Conservation (phyloP, 2,888 invertebrate genomes). For the Nomada flava region DNA sequence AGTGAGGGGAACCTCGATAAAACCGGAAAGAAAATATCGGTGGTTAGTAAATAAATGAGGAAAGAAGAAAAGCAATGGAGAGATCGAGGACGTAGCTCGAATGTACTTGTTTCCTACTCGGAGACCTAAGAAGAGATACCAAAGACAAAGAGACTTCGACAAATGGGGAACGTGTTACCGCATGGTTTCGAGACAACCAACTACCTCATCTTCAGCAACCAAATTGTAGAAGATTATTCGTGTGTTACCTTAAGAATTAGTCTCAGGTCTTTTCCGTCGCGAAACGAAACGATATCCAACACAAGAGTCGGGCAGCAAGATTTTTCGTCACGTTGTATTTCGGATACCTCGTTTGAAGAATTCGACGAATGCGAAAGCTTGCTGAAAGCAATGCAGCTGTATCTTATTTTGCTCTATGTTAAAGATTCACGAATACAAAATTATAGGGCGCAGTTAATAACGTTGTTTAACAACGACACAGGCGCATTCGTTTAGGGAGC, state of each 20-base stretch:
- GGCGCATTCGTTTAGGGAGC: neutral
- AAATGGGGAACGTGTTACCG: constrained; percentile 28
- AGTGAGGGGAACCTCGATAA: constrained; percentile 64
- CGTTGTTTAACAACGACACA: neutral
- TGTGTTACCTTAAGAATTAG: constrained; percentile 44
- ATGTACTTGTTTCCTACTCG: neutral
- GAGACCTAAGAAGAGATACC: constrained; percentile 47
- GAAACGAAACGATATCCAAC: neutral
- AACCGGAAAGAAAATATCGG: neutral
- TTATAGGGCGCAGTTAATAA: too few species aligned
- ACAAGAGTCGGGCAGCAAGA: neutral
- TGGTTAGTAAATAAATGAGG: neutral
- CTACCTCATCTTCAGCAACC: constrained; percentile 63
- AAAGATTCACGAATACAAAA: too few species aligned
- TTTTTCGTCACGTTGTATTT: neutral
- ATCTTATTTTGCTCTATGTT: too few species aligned
- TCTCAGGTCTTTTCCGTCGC: constrained; percentile 10
- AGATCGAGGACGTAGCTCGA: neutral
- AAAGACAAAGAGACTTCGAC: constrained; percentile 42
- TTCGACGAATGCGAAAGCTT: neutral
- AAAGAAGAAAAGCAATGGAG: neutral
- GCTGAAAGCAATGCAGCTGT: too few species aligned
- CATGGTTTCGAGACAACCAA: constrained; percentile 57
- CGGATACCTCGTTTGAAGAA: neutral
- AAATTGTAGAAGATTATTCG: constrained; percentile 42